A percentile compares a stretch with the other conserved stretches of the same genome.
These are phyloP conservation scores for Typhlichthys eigenmanni DNA, from an alignment of 2,797 vertebrate species.

Conservation along the genomic window DNA sequence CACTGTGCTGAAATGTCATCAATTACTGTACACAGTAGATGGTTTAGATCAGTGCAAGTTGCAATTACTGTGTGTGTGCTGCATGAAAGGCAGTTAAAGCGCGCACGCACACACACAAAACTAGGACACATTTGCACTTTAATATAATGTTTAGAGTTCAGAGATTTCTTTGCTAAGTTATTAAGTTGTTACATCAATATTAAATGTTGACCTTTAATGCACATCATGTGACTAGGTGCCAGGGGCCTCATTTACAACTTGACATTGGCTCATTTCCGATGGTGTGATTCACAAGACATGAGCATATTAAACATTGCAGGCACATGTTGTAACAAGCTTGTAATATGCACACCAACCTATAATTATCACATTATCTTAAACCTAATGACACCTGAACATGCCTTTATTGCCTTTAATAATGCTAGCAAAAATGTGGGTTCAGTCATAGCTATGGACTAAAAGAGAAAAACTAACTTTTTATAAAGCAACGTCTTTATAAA, in stretches of 20 bases:
- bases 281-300: no score
- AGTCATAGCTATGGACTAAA: no score
- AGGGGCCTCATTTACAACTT: not conserved
- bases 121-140: slow-evolving; percentile 5
- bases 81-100: slow-evolving; percentile 15
- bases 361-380: no score
- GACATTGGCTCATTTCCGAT: no score
- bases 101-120: not conserved
- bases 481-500: no score
- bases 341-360: no score
- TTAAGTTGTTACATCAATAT: slow-evolving; percentile 64
- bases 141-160: slow-evolving; percentile 41
- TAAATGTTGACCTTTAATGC: slow-evolving; percentile 77
- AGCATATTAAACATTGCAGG: no score
- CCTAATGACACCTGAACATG: no score
- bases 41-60: slow-evolving; percentile 2
- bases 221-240: slow-evolving; percentile 56
- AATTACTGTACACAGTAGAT: not conserved
- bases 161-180: slow-evolving; percentile 63
- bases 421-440: no score
- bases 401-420: no score
- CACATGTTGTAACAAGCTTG: no score
- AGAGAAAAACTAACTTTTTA: no score
- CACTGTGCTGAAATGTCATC: not conserved
- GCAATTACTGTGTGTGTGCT: slow-evolving; percentile 30